Base-by-base conservation (phyloP, 1,140 invertebrate species). In the Teleopsis dalmanni region DNA sequence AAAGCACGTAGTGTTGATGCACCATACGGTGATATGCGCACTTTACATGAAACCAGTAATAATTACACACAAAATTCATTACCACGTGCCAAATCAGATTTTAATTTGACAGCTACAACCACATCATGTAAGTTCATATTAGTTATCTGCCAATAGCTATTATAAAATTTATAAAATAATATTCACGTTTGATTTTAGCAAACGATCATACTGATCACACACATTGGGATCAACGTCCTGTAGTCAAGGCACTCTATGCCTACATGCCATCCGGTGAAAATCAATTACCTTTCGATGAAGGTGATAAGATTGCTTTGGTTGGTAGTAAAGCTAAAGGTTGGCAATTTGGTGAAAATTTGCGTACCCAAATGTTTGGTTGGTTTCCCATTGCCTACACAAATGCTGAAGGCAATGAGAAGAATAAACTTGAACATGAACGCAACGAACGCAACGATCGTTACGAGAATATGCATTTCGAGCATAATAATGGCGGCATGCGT, bases 361-460 rank as follows among this genome's bases (percentile, higher is more conserved):
- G 90, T 13, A 93, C 87, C 19, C 87, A 91, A 64, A 81, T 87
- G 58, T 86, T 88, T 50, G 92, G 92, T 13, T 95, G 92, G 92
- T 95, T 95, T 71, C 92, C 91, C 1, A 73, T 94, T 27, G 91
- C 92, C 9, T 96, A 95, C 60, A 94, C 91, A 25, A 91, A 94
- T 72, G 62, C 73, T 67, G 64, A 16, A 26, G 52, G 45, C 4
- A 33, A 49, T 18, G 45, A 43, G 26, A 57, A 4, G 40, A 58
- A 29, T 52, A 57, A 9, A 54, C 54, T 23, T 57, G 61, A 51
- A 62, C 60, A 59, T 21, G 59, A 64, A 4, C 59, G 59, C 8
- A 57, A 50, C 14, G 57, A 56, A 6, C 43, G 50, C 1, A 47
- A 29, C 13, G 52, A 47, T n/a, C 43, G 42, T 34, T 51, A 46